Base-by-base conservation (phyloP, 37 sponge, comb jelly and placozoan species). In the Corticium candelabrum region DNA sequence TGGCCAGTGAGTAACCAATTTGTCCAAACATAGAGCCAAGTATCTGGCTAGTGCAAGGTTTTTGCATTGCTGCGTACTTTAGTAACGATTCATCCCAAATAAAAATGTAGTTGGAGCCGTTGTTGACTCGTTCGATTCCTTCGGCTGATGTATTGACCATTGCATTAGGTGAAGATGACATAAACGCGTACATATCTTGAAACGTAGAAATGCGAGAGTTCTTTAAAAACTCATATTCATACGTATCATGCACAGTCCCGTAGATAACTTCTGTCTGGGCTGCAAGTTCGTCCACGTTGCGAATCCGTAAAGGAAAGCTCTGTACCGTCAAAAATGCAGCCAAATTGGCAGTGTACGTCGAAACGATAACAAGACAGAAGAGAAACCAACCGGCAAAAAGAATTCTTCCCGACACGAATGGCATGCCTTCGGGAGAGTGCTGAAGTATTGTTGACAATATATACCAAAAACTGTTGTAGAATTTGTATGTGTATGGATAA, bases 341-440 rank as follows among this genome's bases (percentile, higher is more conserved):
- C 62, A 50, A 50, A 50, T 50, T 50, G 62, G 62, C 62, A 11
- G 62, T 50, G 62, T 50, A 50, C 62, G 62, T 50, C 62, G 62
- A 50, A 50, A 50, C 62, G 62, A 50, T 21, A 21, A 50, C 21
- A 21, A 50, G 62, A 50, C 62, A 50, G 62, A 50, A 50, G 62
- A 50, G 62, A 50, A 50, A 50, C 62, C 62, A 50, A 21, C 62
- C 62, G 62, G 15, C 62, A 21, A 50, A 21, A 50, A 50, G 62
- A 27, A 50, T 50, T 50, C 21, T 50, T 27, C 62, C 62, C 62
- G 62, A 50, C 21, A 50, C 21, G 62, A 50, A 50, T 11, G 62
- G 21, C 11, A 50, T 21, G 62, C 21, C 11, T 11, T 50, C 62
- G 62, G 62, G 62, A 27, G 11, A 11, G 15, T 50, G 62, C 21